A percentile compares a stretch with the other conserved stretches of the same genome.
Conservation (phyloP, 2,888 invertebrate species). For the Ophion obscuratus region DNA sequence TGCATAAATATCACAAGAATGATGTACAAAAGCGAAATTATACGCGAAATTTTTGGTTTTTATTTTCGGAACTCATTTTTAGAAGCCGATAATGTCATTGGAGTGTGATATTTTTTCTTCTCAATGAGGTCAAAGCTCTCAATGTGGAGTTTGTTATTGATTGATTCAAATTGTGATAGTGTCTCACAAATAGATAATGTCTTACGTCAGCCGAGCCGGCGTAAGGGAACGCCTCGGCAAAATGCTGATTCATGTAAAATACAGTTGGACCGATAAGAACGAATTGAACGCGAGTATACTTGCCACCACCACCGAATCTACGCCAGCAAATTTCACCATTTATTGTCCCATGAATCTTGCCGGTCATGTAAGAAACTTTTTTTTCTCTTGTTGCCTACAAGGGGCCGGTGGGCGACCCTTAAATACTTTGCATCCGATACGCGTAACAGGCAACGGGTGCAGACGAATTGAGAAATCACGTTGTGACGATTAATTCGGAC, state of each 20-base stretch:
- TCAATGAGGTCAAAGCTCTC: neutral
- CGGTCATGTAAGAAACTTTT: slow-evolving; percentile 84
- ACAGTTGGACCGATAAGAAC: slow-evolving; percentile 85
- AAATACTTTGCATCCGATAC: neutral
- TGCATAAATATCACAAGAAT: no score
- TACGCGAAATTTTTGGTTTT: no score
- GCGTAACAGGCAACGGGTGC: slow-evolving; percentile 78
- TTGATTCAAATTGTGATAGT: neutral
- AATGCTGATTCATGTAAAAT: slow-evolving; percentile 85
- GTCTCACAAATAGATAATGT: slow-evolving; percentile 79
- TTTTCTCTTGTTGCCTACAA: neutral
- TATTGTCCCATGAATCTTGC: slow-evolving; percentile 87
- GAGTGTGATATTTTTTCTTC: neutral
- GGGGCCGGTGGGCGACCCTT: neutral
- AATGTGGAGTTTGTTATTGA: neutral
- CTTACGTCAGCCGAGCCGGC: slow-evolving; percentile 84
- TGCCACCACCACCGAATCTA: slow-evolving; percentile 85
- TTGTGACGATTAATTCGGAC: slow-evolving; percentile 84
- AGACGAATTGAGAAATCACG: slow-evolving; percentile 80
- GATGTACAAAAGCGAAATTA: no score
- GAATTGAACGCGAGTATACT: slow-evolving; percentile 85
- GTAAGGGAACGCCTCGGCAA: slow-evolving; percentile 86
- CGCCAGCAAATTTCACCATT: slow-evolving; percentile 86
- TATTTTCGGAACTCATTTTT: no score
- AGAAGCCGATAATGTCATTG: no score